Base-by-base conservation (phyloP, 2,888 invertebrate species). In the Eumerus sabulonum region DNA sequence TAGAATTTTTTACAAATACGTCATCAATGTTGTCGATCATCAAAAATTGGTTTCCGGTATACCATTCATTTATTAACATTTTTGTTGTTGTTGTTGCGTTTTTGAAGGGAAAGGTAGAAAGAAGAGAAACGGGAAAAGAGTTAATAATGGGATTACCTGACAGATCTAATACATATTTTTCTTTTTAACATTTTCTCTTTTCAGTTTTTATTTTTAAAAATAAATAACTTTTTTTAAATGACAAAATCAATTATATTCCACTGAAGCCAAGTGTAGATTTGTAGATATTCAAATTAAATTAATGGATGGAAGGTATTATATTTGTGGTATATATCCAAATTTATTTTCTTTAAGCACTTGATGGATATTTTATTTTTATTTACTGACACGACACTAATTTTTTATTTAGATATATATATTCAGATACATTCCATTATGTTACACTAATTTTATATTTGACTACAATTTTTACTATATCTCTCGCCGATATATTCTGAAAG, bases 71-170 rank as follows among this genome's bases (percentile, higher is more conserved):
- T 64, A 40, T 3, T 3, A 7, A 40, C 9, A 40, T 56, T 59
- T 57, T 62, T 36, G 60, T 60, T 62, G 64, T 64, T 50, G 70
- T 60, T 35, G 17, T 57, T 4, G 27, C 27, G 27, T 56, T 54
- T 35, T 48, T 9, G 38, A 16, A 36, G 36, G 56, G 63, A 64
- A 48, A 63, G 57, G 63, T 59, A 45, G 56, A 51, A 73, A 42
- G 63, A 66, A 70, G 76, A 76, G 54, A 79, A 54, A 51, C 57
- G 66, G 76, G 76, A 17, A 60, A 36, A 47, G 59, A 76, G 81
- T 81, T 71, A 81, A 76, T 81, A 66, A 71, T 70, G 56, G 76
- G 66, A 81, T 74, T 79, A 79, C 79, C 79, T 79, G 74, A 54
- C 60, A 50, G 35, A 53, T 57, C 57, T 64, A 60, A 70, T 68